Evolutionary conservation across 2,113 vertebrate genomes (phyloP), one percentile per base, ranked within the genome.

Genomic region (Phycodurus eques): DNA sequence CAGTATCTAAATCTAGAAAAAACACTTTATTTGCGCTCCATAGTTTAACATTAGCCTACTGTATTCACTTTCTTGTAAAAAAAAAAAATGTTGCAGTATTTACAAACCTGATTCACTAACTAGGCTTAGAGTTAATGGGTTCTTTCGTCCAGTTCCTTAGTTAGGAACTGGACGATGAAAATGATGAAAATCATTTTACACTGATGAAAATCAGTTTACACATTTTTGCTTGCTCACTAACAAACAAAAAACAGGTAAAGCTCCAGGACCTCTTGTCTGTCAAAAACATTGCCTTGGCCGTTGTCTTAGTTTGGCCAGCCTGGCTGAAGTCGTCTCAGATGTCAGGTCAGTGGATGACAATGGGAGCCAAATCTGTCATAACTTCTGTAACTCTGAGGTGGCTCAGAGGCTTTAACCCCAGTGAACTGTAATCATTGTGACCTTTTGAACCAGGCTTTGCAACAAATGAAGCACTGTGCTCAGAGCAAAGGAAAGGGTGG

Each of bases 341-440:
- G 56, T 68, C 44, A 49, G 56, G 74, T 49, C 66, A 67, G 60
- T 42, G 68, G 53, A 33, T 51, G 53, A 67, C 80, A 79, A 85
- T 35, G 27, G 65, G 56, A 73, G 64, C 70, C 60, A 74, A 79
- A 80, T 70, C 73, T 67, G 72, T 74, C 70, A 51, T 0, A 63
- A 63, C 79, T 88, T 77, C 66, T 53, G 66, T 47, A 61, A 78
- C 72, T 79, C 63, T 39, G 76, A 83, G 62, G 68, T 1, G 35
- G 70, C 76, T 79, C 80, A 75, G 67, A 61, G 72, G 81, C 67
- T 80, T 61, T 60, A 77, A 85, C 84, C 83, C 65, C 27, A 79
- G 77, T 85, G 87, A 87, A 80, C 83, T 73, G 71, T 78, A 90
- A 87, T 90, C 88, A 89, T 88, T 87, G 71, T 57, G 71, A 89